A percentile compares a stretch with the other conserved stretches of the same genome.
Conservation (phyloP, 2,113 vertebrate species). For the Ascaphus truei region DNA sequence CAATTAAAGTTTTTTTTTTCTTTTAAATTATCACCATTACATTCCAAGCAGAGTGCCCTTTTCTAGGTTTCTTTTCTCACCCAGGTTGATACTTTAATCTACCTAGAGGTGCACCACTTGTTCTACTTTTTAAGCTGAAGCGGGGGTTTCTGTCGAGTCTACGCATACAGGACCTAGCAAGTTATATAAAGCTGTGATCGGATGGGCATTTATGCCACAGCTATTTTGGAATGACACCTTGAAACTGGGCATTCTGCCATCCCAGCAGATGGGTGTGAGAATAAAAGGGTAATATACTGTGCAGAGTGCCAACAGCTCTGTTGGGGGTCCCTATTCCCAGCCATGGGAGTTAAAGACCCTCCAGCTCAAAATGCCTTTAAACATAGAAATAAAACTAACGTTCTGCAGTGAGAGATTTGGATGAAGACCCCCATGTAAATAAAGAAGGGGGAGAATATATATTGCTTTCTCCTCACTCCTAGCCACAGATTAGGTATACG, state of each 20-base stretch:
- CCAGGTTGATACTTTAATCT: too few relatives aligned
- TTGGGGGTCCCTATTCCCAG: conserved; percentile 3
- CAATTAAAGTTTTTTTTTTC: too few relatives aligned
- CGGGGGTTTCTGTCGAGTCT: too few relatives aligned
- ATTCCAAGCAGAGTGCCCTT: too few relatives aligned
- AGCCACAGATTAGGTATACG: too few relatives aligned
- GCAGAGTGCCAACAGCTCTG: conserved; percentile 1
- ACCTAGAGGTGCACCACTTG: too few relatives aligned
- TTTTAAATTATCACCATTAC: too few relatives aligned
- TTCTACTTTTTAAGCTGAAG: too few relatives aligned
- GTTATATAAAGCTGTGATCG: not conserved
- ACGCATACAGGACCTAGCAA: not conserved
- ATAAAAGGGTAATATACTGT: conserved; percentile 3
- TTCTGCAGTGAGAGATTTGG: not conserved
- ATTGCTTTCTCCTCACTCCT: too few relatives aligned
- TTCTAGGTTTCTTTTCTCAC: too few relatives aligned
- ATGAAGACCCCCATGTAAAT: not conserved
- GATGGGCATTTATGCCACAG: not conserved
- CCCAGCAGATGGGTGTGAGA: conserved; percentile 22
- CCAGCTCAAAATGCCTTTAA: not conserved
- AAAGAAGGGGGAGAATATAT: too few relatives aligned
- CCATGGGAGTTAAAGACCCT: conserved; percentile 7
- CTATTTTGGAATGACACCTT: conserved; percentile 18
- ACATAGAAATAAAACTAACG: not conserved
- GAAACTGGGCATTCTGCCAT: conserved; percentile 31